phyloP scores from a whole-genome alignment of 2,888 invertebrate species.

The Drosophila limbata region DNA sequence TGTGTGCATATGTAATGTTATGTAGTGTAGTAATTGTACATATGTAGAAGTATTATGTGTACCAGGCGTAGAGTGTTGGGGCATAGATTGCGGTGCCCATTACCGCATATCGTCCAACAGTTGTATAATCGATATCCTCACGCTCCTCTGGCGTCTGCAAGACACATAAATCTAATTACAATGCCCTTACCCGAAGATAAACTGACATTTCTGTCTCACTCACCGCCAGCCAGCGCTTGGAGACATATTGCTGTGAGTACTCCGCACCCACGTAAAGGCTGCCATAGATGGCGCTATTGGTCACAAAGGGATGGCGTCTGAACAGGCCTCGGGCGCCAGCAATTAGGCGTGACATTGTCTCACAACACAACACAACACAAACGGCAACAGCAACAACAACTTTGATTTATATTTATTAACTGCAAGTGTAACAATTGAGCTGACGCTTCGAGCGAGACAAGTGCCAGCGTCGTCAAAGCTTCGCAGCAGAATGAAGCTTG shows the following conservation, averaged over 20 bases:
- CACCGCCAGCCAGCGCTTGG: constrained; percentile 88
- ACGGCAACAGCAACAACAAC: constrained; percentile 23
- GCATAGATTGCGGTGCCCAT: constrained; percentile 88
- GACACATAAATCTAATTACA: constrained; percentile 51
- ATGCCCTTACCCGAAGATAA: not conserved
- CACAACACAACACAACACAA: constrained; percentile 9
- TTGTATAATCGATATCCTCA: constrained; percentile 86
- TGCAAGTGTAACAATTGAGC: constrained; percentile 41
- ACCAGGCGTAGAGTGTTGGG: constrained; percentile 88
- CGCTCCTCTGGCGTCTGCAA: constrained; percentile 66
- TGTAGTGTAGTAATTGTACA: not conserved
- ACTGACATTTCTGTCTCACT: constrained; percentile 21
- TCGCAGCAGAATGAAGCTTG: constrained; percentile 48
- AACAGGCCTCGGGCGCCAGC: constrained; percentile 81
- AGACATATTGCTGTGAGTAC: constrained; percentile 91
- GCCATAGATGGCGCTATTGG: constrained; percentile 90
- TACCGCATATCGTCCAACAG: constrained; percentile 87
- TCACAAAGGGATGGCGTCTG: constrained; percentile 86
- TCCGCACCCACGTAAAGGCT: constrained; percentile 92
- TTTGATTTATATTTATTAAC: constrained; percentile 56
- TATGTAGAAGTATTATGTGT: constrained; percentile 58
- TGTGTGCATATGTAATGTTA: constrained; percentile 41
- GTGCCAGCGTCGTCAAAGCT: constrained; percentile 64
- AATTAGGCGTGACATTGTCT: constrained; percentile 69
- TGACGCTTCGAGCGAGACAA: constrained; percentile 39